Conservation (phyloP, 1,140 invertebrate genomes). For the Penaeus vannamei region DNA sequence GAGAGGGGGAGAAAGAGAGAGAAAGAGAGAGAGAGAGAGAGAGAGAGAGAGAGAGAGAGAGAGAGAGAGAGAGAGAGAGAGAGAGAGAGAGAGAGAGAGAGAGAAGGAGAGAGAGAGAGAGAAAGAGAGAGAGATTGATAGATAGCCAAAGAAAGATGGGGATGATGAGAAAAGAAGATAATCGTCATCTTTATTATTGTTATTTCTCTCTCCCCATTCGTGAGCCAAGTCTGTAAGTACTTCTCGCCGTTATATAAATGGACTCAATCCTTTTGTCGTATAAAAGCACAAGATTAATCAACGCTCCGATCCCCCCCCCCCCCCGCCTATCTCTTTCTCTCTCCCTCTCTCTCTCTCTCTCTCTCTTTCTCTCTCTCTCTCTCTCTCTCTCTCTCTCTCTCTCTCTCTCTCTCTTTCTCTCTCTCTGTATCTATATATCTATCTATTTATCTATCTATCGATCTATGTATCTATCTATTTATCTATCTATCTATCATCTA, state of each 20-base stretch:
- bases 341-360: slow-evolving; percentile 6
- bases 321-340: neutral
- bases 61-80: neutral
- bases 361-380: neutral
- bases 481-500: neutral
- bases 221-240: too few species aligned
- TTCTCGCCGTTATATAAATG: neutral
- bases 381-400: neutral
- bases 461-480: slow-evolving; percentile 23
- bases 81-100: neutral
- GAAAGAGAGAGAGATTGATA: neutral
- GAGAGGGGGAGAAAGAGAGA: neutral
- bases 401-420: neutral
- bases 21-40: too few species aligned
- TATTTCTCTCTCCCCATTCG: too few species aligned
- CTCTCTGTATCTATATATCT: neutral
- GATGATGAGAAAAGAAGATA: too few species aligned
- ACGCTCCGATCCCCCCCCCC: too few species aligned
- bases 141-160: too few species aligned
- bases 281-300: too few species aligned
- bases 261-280: neutral
- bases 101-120: too few species aligned
- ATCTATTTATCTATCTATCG: neutral
- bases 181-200: too few species aligned
- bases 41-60: neutral